A percentile compares a stretch with the other conserved stretches of the same genome.
phyloP scores from a whole-genome alignment of 1,140 invertebrate species.

The Diorhabda sublineata region DNA sequence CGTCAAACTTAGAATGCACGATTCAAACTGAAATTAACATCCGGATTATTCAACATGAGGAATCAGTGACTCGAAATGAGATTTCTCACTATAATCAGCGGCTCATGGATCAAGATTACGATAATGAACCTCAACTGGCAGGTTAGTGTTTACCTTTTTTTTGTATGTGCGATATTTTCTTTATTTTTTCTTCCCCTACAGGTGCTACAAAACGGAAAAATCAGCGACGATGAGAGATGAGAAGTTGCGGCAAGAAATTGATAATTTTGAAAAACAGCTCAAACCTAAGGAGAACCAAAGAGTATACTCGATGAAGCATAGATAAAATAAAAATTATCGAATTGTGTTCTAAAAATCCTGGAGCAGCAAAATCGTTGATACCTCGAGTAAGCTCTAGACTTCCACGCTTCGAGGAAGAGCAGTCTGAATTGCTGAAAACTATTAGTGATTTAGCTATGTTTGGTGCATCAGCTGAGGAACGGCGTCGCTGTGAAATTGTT shows the following conservation, averaged over 20 bases:
- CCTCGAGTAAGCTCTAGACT: background rate
- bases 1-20: too few relatives aligned
- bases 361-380: background rate
- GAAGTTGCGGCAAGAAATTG: conserved; percentile 7
- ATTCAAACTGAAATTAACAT: too few relatives aligned
- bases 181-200: conserved; percentile 7
- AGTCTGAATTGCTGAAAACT: too few relatives aligned
- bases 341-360: conserved; percentile 5
- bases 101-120: too few relatives aligned
- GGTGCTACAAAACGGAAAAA: background rate
- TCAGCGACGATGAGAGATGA: background rate
- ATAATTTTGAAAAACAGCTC: conserved; percentile 10
- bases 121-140: too few relatives aligned
- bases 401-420: background rate
- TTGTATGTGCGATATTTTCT: background rate
- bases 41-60: too few relatives aligned
- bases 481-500: too few relatives aligned
- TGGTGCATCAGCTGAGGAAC: too few relatives aligned
- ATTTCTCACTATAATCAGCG: too few relatives aligned
- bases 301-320: background rate
- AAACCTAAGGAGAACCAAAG: conserved; percentile 12
- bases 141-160: conserved; percentile 7
- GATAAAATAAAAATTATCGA: background rate
- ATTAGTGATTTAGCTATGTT: too few relatives aligned
- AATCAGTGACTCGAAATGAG: too few relatives aligned